phyloP scores from a whole-genome alignment of 2,888 invertebrate species.

The Sicus ferrugineus region DNA sequence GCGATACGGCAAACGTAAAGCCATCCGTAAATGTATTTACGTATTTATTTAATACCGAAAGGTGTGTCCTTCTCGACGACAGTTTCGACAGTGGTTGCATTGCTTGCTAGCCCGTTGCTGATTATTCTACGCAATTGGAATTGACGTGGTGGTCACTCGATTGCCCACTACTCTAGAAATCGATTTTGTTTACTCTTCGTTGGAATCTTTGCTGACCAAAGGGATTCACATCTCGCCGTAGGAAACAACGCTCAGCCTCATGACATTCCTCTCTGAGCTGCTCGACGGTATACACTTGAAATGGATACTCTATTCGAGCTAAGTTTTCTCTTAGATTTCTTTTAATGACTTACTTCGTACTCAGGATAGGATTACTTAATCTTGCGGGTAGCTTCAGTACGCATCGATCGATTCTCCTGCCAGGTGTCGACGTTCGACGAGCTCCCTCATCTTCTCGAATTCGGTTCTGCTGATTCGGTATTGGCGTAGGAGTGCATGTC shows the following conservation, averaged over 20 bases:
- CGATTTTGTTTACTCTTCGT: neutral
- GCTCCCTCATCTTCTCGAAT: neutral
- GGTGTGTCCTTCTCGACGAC: neutral
- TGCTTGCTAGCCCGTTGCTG: neutral
- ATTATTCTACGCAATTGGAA: neutral
- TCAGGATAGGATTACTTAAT: neutral
- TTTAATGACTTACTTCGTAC: conserved; percentile 23
- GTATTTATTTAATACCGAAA: too few relatives aligned
- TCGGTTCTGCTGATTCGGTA: neutral
- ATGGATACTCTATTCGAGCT: conserved; percentile 1
- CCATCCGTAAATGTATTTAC: too few relatives aligned
- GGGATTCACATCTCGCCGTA: neutral
- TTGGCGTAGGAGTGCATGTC: too few relatives aligned
- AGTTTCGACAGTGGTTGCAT: neutral
- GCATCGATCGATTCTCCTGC: neutral
- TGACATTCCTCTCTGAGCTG: conserved; percentile 9
- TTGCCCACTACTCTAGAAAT: neutral
- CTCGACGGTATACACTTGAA: conserved; percentile 10
- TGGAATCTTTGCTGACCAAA: neutral
- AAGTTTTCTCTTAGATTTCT: conserved; percentile 12
- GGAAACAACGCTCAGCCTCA: neutral
- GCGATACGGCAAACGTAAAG: too few relatives aligned
- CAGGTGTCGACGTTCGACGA: neutral
- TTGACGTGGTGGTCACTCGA: too few relatives aligned
- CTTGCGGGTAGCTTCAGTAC: conserved; percentile 4